Percentiles rank a stretch among this genome's conserved stretches.
Evolutionary conservation across 1,140 invertebrate species (phyloP).

Genomic region (Branchinecta lynchi): DNA sequence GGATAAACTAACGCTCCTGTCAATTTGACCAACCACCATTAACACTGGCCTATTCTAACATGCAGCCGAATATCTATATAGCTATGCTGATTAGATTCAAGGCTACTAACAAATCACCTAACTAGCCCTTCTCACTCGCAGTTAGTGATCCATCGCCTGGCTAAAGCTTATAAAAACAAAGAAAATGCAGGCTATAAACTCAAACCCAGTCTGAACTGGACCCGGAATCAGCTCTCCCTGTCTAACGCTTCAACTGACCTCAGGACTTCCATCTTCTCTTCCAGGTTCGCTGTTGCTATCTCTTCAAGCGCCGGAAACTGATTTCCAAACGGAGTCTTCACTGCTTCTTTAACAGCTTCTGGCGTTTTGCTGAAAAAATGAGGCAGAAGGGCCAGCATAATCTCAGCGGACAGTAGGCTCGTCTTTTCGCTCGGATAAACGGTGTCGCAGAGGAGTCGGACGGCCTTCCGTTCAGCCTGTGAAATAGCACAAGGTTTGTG

Average conservation of each 20-base stretch:
- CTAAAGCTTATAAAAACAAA: too few relatives aligned
- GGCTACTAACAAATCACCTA: too few relatives aligned
- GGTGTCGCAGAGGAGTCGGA: background rate
- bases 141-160: too few relatives aligned
- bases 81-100: too few relatives aligned
- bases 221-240: too few relatives aligned
- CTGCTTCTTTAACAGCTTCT: background rate
- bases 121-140: too few relatives aligned
- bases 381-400: background rate
- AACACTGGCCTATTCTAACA: too few relatives aligned
- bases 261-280: background rate
- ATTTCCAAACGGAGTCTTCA: background rate
- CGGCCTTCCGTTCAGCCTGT: background rate
- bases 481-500: background rate
- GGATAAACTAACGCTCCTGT: too few relatives aligned
- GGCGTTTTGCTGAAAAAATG: background rate
- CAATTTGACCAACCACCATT: too few relatives aligned
- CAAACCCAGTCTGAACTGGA: too few relatives aligned
- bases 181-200: too few relatives aligned
- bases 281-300: background rate
- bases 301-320: background rate
- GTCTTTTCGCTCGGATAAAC: constrained; percentile 2
- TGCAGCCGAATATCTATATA: too few relatives aligned
- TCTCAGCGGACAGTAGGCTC: background rate
- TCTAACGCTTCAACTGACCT: background rate